Percentiles rank a stretch among this genome's conserved stretches.
Conservation (phyloP, 2,113 vertebrate genomes). For the Thunnus thynnus region DNA sequence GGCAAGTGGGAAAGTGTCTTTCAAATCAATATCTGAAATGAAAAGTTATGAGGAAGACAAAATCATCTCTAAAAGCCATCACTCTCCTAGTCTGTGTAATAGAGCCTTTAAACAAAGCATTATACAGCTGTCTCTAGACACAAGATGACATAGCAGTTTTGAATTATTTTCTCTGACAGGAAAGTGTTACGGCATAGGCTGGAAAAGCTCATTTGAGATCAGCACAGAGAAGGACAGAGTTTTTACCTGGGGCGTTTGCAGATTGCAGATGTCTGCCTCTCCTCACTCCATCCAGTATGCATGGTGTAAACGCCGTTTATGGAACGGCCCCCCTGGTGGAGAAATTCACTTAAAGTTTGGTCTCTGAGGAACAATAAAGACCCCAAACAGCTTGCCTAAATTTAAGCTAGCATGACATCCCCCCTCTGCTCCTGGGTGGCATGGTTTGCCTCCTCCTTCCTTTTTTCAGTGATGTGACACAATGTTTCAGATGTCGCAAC, state of each 20-base stretch:
- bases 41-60: constrained; percentile 61
- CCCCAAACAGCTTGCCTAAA: constrained; percentile 74
- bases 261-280: constrained; percentile 75
- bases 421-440: constrained; percentile 65
- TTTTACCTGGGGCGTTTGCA: constrained; percentile 68
- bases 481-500: constrained; percentile 35
- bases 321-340: constrained; percentile 63
- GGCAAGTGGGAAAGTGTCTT: constrained; percentile 26
- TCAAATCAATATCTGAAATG: constrained; percentile 48
- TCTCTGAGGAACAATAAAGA: constrained; percentile 82
- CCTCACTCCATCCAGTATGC: constrained; percentile 37
- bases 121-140: constrained; percentile 50
- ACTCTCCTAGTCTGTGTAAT: constrained; percentile 40
- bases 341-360: constrained; percentile 76
- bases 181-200: constrained; percentile 43
- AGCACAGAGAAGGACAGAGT: constrained; percentile 47
- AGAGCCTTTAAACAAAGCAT: constrained; percentile 64
- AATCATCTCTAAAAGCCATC: constrained; percentile 51
- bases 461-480: constrained; percentile 54
- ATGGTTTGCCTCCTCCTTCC: constrained; percentile 64
- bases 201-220: constrained; percentile 61
- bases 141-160: constrained; percentile 48
- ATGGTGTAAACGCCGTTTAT: constrained; percentile 32
- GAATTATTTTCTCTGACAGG: constrained; percentile 58
- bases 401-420: constrained; percentile 83